Conservation (phyloP, 2,797 vertebrate species). For the Helarctos malayanus region DNA sequence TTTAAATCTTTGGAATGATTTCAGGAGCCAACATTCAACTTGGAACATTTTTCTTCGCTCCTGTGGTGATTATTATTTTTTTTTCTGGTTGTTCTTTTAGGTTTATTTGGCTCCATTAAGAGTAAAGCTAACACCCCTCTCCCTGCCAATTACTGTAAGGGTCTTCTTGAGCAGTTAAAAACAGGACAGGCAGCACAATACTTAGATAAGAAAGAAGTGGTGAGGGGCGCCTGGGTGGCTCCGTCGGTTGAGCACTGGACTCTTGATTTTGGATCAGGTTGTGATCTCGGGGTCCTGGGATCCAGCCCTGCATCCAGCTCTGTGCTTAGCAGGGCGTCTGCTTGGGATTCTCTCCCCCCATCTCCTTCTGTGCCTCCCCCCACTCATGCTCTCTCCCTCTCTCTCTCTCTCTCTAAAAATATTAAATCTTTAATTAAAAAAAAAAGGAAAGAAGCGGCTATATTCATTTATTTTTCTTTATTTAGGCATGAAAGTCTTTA, state of each 20-base stretch:
- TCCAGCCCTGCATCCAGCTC: background rate
- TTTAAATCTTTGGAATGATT: conserved; percentile 14
- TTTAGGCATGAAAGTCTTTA: conserved; percentile 20
- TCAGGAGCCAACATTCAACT: background rate
- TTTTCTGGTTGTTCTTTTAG: conserved; percentile 38
- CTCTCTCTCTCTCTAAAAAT: background rate
- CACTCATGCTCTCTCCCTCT: background rate
- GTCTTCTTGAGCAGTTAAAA: background rate
- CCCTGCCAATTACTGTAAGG: background rate
- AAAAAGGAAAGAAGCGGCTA: background rate
- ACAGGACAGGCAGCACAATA: background rate
- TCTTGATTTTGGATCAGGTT: background rate
- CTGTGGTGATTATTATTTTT: background rate
- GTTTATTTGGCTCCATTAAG: background rate
- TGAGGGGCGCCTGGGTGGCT: background rate
- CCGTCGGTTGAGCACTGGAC: background rate
- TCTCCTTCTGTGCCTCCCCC: background rate
- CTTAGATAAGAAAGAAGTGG: background rate
- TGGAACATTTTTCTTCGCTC: conserved; percentile 16
- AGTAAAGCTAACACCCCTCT: background rate
- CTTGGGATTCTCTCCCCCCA: background rate
- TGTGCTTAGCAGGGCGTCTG: background rate
- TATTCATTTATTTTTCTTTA: background rate
- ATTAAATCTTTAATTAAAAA: background rate
- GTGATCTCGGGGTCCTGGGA: background rate